A percentile compares a stretch with the other conserved stretches of the same genome.
phyloP scores from a whole-genome alignment of 2,113 vertebrate genomes.

The Chloropsis hardwickii region DNA sequence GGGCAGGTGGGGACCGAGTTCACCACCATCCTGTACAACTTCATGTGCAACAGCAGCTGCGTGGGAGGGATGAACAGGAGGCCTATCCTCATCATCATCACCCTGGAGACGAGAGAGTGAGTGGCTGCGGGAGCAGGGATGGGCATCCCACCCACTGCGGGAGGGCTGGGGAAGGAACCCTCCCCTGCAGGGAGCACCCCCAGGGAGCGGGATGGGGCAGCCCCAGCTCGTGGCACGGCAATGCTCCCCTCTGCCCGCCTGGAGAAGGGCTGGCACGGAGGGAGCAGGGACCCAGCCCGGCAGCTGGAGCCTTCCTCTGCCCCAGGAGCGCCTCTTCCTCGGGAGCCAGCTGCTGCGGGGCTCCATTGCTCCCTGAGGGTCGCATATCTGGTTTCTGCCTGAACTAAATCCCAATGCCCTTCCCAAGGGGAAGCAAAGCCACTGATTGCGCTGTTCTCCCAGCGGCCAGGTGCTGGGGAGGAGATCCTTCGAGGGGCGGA shows the following conservation, averaged over 20 bases:
- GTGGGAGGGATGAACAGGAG: conserved; percentile 98
- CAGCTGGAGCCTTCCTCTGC: not conserved
- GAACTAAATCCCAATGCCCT: rapidly evolving
- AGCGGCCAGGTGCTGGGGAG: conserved; percentile 81
- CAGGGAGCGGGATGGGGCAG: not conserved
- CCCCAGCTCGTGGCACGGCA: rapidly evolving
- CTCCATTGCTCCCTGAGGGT: not conserved
- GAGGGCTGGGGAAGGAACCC: not conserved
- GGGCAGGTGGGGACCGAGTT: conserved; percentile 96
- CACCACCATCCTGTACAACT: conserved; percentile 98
- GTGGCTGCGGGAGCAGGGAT: not conserved
- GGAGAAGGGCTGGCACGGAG: too few species aligned
- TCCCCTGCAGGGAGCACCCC: not conserved
- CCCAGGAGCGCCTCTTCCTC: not conserved
- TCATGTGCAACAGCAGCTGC: conserved; percentile 99
- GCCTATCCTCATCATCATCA: conserved; percentile 98
- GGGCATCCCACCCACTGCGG: rapidly evolving
- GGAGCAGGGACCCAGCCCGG: not conserved
- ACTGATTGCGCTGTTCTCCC: not conserved
- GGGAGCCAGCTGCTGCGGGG: not conserved
- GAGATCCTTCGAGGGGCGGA: conserved; percentile 83
- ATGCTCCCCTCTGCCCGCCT: not conserved
- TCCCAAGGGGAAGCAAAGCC: not conserved
- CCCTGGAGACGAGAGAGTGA: conserved; percentile 94
- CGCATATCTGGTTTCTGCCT: not conserved